phyloP scores from a whole-genome alignment of 1,140 invertebrate genomes.

The Globodera ellingtonae region DNA sequence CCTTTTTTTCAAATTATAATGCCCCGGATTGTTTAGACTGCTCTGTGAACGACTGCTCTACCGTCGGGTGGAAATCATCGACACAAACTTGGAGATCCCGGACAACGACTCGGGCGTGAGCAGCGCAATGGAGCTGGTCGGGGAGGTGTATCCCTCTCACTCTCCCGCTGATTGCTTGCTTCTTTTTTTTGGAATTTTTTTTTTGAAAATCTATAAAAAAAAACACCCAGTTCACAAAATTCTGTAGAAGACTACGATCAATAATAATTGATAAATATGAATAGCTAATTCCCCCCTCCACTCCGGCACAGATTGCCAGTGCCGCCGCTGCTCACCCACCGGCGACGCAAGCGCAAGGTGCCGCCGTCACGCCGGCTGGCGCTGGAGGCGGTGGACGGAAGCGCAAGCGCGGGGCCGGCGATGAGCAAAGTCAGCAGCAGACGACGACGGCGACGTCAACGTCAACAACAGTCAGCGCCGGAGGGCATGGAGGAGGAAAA shows the following conservation, averaged over 20 bases:
- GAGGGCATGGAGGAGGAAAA: background rate
- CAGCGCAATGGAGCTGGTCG: background rate
- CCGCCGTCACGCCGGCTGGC: too few species aligned
- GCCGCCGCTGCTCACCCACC: too few species aligned
- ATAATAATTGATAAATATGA: too few species aligned
- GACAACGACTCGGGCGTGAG: conserved; percentile 28
- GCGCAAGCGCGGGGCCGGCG: background rate
- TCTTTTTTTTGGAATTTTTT: background rate
- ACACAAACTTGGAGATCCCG: conserved; percentile 40
- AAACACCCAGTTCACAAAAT: too few species aligned
- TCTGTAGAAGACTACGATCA: too few species aligned
- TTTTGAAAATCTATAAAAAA: too few species aligned
- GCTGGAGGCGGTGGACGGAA: background rate
- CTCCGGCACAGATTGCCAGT: background rate
- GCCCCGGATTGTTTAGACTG: conserved; percentile 2
- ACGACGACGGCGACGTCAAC: too few species aligned
- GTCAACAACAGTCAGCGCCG: background rate
- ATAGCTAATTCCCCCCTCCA: too few species aligned
- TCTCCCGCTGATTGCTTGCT: background rate
- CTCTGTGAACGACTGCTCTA: conserved; percentile 29
- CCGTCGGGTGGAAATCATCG: conserved; percentile 27
- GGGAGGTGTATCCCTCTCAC: background rate
- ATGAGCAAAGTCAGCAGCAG: background rate
- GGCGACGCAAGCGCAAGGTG: too few species aligned
- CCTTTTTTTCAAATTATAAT: background rate